Percentiles rank a stretch among this genome's conserved stretches.
These are phyloP conservation scores for Neocrepidodera transversa DNA, from an alignment of 2,888 invertebrate species.

Conservation along the genomic window DNA sequence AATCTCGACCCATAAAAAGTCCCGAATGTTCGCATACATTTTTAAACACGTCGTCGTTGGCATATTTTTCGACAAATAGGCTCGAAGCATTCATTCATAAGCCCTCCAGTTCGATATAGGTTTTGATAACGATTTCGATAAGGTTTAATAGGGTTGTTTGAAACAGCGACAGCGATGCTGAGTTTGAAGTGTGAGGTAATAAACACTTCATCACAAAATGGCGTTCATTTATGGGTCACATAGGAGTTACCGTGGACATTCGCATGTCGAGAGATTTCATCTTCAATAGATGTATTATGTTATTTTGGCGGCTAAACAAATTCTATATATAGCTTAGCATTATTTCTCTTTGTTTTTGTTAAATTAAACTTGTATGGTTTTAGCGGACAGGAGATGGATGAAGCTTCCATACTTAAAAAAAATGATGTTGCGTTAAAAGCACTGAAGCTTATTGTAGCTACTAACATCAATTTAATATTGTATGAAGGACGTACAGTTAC, in stretches of 20 bases:
- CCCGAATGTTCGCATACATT: conserved; percentile 16
- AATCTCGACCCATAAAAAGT: conserved; percentile 15
- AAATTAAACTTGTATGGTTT: too few species aligned
- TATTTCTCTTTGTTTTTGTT: background rate
- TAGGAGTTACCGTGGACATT: conserved; percentile 17
- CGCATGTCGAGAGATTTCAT: conserved; percentile 16
- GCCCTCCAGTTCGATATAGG: conserved; percentile 22
- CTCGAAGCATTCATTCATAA: conserved; percentile 14
- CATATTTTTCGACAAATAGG: conserved; percentile 27
- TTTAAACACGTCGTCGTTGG: conserved; percentile 17
- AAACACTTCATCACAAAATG: conserved; percentile 29
- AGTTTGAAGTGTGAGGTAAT: conserved; percentile 23
- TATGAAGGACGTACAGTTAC: too few species aligned
- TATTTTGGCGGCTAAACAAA: background rate
- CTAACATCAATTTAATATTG: too few species aligned
- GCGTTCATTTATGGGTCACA: conserved; percentile 14
- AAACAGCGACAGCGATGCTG: conserved; percentile 12
- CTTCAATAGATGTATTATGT: conserved; percentile 13
- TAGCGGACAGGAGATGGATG: too few species aligned
- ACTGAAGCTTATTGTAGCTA: too few species aligned
- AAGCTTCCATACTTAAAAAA: too few species aligned
- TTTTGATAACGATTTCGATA: conserved; percentile 25
- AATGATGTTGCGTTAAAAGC: too few species aligned
- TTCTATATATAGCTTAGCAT: background rate
- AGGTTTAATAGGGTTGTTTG: conserved; percentile 24